phyloP scores from a whole-genome alignment of 2,888 invertebrate species.

The Tachina fera region DNA sequence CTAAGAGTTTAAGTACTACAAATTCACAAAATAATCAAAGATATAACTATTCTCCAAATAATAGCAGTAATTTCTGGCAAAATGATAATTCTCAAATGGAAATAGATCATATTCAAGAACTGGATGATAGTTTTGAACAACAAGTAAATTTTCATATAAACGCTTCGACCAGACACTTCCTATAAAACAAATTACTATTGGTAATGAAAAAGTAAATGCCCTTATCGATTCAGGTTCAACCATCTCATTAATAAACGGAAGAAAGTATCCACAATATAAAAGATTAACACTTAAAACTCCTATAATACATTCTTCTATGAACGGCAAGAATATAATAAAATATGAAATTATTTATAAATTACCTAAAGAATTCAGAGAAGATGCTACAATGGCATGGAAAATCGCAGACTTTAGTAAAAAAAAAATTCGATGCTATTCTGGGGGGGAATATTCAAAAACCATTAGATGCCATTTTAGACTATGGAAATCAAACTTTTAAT shows the following conservation, averaged over 20 bases:
- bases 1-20: too few relatives aligned
- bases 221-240: slow-evolving; percentile 71
- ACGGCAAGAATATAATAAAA: slow-evolving; percentile 57
- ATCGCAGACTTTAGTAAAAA: slow-evolving; percentile 52
- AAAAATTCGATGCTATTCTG: slow-evolving; percentile 26
- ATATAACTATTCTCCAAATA: background rate
- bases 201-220: slow-evolving; percentile 63
- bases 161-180: slow-evolving; percentile 68
- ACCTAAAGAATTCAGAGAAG: slow-evolving; percentile 65
- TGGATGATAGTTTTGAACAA: slow-evolving; percentile 30
- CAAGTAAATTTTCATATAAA: slow-evolving; percentile 70
- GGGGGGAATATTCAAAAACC: slow-evolving; percentile 44
- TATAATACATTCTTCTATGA: slow-evolving; percentile 52
- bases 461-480: slow-evolving; percentile 17
- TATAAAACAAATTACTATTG: slow-evolving; percentile 67
- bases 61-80: background rate
- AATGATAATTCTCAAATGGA: slow-evolving; percentile 49
- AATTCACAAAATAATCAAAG: background rate
- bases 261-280: slow-evolving; percentile 64
- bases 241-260: slow-evolving; percentile 59
- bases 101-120: slow-evolving; percentile 60
- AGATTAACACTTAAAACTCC: slow-evolving; percentile 11
- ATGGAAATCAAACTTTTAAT: slow-evolving; percentile 14
- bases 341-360: slow-evolving; percentile 68
- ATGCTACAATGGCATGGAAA: slow-evolving; percentile 70